Evolutionary conservation across 2,113 vertebrate species (phyloP), one percentile per base, ranked within the genome.

Genomic region (Lepus timidus): DNA sequence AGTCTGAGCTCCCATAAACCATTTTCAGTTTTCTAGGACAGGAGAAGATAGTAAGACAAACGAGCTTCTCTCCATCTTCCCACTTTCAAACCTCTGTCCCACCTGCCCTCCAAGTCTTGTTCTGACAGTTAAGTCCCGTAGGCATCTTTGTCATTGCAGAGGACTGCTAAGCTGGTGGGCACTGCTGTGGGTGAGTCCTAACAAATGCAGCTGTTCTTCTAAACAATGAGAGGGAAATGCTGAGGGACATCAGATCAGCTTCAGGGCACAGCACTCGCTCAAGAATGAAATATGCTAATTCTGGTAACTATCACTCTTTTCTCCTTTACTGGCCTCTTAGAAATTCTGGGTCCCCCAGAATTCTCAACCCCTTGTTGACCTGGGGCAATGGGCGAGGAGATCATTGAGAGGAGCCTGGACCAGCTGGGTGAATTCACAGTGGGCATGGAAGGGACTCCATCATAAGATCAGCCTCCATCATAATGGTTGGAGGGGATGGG

Each of bases 41-140:
- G 96, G 95, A 97, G 98, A 98, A 96, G 94, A 97, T 96, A 97
- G 87, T 96, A 98, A 98, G 97, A 98, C 98, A 98, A 99, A 98
- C 97, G 79, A 25, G 70, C 79, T 78, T 93, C 85, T 83, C 93
- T 93, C 97, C 64, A 83, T 80, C 85, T 70, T 88, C 33, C 85
- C 61, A 10, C 31, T 95, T 85, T 51, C 76, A 55, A 91, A 85
- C 91, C 75, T 5, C 79, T 81, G 67, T 96, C 81, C 96, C 36
- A 52, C 4, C 90, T 82, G 68, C 81, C 91, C 70, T 51, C 70
- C 14, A 70, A 17, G 6, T 22, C 33, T 36, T 19, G 33, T n/a
- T 0, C 9, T 76, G 23, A 14, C 49, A 58, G 19, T 2, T 6
- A 29, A 2, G n/a, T 85, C 65, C 61, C 75, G 4, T 22, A 39